phyloP scores from a whole-genome alignment of 2,888 invertebrate genomes.

The Drosophila acutilabella region DNA sequence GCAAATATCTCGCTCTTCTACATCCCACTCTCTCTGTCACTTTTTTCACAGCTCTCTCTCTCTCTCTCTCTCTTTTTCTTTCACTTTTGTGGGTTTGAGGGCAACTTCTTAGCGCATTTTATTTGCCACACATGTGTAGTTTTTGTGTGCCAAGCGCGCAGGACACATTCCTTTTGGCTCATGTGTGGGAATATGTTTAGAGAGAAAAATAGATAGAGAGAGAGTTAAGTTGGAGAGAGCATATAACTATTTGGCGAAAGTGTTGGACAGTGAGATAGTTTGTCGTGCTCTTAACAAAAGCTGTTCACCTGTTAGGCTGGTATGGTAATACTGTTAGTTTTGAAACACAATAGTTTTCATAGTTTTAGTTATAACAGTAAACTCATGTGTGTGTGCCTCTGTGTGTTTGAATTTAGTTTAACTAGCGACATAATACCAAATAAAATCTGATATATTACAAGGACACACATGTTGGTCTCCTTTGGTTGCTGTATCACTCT shows the following conservation, averaged over 20 bases:
- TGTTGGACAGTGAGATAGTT: slow-evolving; percentile 66
- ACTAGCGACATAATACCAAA: slow-evolving; percentile 41
- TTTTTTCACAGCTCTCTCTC: too few relatives aligned
- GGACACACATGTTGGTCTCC: background rate
- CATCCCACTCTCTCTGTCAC: too few relatives aligned
- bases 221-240: slow-evolving; percentile 27
- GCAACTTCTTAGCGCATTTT: slow-evolving; percentile 57
- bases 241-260: slow-evolving; percentile 55
- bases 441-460: slow-evolving; percentile 30
- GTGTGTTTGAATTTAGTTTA: slow-evolving; percentile 19
- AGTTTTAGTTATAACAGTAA: slow-evolving; percentile 78
- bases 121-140: slow-evolving; percentile 73
- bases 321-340: slow-evolving; percentile 85
- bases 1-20: too few relatives aligned
- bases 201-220: background rate
- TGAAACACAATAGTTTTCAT: slow-evolving; percentile 82
- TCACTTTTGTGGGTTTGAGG: slow-evolving; percentile 17
- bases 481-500: background rate
- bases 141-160: slow-evolving; percentile 71
- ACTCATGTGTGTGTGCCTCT: slow-evolving; percentile 1
- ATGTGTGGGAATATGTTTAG: slow-evolving; percentile 7
- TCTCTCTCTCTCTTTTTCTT: background rate
- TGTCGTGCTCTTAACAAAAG: slow-evolving; percentile 45
- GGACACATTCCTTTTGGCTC: slow-evolving; percentile 63
- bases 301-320: slow-evolving; percentile 81